These are phyloP conservation scores for Ptychadena robeensis DNA, from an alignment of 2,797 vertebrate genomes.

Conservation along the genomic window DNA sequence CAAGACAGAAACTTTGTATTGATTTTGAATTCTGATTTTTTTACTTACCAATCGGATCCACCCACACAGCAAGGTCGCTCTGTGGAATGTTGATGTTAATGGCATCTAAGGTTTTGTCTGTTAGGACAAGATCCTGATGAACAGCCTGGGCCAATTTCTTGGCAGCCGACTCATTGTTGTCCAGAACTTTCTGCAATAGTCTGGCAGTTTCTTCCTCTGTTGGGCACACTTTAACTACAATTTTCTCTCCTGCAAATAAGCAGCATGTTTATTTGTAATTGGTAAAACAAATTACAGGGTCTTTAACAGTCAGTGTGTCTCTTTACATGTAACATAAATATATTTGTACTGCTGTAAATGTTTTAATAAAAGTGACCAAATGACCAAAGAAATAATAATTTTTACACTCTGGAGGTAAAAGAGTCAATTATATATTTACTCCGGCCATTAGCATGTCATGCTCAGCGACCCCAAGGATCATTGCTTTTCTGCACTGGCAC, in stretches of 20 bases:
- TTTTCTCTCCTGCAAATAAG: conserved; percentile 68
- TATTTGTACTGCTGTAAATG: too few relatives aligned
- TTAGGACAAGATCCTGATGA: conserved; percentile 66
- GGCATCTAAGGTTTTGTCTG: conserved; percentile 63
- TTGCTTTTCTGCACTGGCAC: too few relatives aligned
- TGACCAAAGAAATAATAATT: too few relatives aligned
- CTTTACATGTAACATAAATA: too few relatives aligned
- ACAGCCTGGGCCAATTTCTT: conserved; percentile 68
- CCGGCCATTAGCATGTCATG: too few relatives aligned
- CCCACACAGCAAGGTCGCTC: conserved; percentile 72
- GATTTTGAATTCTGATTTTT: not conserved
- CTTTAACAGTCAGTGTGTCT: too few relatives aligned
- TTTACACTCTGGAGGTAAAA: too few relatives aligned
- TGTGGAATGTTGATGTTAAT: conserved; percentile 64
- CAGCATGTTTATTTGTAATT: not conserved
- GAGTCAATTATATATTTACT: too few relatives aligned
- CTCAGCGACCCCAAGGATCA: too few relatives aligned
- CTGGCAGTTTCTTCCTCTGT: conserved; percentile 66
- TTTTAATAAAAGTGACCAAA: too few relatives aligned
- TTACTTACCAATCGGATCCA: conserved; percentile 73
- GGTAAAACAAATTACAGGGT: too few relatives aligned
- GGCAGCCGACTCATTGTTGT: conserved; percentile 68
- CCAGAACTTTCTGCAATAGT: conserved; percentile 71
- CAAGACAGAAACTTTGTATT: not conserved
- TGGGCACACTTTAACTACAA: conserved; percentile 68